Conservation (phyloP, 2,113 vertebrate genomes). For the Myiagra hebetior region DNA sequence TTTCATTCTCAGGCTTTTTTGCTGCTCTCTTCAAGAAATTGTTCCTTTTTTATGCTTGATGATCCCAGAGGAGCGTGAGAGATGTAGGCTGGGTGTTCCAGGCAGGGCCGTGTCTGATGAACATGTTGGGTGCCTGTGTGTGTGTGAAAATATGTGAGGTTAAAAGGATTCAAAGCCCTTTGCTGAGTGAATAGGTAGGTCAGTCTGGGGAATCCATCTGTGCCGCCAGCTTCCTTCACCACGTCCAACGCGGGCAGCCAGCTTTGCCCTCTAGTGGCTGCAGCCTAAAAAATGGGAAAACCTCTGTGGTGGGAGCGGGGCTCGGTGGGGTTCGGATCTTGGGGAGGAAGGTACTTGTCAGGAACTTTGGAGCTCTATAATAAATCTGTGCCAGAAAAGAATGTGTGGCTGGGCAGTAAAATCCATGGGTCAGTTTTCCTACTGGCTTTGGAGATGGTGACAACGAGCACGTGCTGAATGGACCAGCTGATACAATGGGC, state of each 20-base stretch:
- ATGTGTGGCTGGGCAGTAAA: neutral
- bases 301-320: neutral
- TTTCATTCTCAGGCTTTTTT: neutral
- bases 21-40: neutral
- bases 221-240: neutral
- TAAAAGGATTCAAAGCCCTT: neutral
- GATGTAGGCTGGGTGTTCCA: neutral
- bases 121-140: neutral
- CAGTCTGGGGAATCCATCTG: neutral
- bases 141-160: neutral
- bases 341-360: neutral
- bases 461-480: rapidly evolving
- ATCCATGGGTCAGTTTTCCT: neutral
- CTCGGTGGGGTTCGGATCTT: neutral
- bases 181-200: neutral
- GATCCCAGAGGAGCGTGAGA: neutral
- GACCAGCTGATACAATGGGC: neutral
- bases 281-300: neutral
- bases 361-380: neutral
- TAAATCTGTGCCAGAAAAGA: neutral
- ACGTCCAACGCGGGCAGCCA: neutral
- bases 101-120: neutral
- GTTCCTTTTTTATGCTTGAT: neutral
- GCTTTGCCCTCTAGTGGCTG: neutral
- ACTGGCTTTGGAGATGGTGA: neutral